Conservation (phyloP, 2,113 vertebrate genomes). For the Parotia lawesii region DNA sequence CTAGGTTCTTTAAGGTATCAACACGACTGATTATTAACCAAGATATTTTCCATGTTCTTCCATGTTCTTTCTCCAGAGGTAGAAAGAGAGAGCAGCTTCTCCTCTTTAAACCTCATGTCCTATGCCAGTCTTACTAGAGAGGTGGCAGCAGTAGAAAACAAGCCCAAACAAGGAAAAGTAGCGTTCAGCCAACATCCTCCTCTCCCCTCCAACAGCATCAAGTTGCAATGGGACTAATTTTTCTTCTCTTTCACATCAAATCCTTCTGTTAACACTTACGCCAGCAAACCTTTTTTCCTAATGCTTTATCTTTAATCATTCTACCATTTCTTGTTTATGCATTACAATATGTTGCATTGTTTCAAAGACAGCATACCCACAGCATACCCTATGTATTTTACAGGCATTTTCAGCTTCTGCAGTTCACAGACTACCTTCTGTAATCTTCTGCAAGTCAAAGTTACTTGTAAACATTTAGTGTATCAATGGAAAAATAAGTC, state of each 20-base stretch:
- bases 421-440: not conserved
- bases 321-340: not conserved
- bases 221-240: not conserved
- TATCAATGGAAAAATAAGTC: not conserved
- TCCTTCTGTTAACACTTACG: not conserved
- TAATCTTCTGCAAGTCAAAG: not conserved
- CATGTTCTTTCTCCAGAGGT: not conserved
- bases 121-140: not conserved
- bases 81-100: not conserved
- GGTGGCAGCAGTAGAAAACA: not conserved
- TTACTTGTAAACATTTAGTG: not conserved
- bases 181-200: not conserved
- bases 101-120: not conserved
- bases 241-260: not conserved
- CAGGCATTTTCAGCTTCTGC: not conserved
- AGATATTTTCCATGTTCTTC: not conserved
- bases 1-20: not conserved
- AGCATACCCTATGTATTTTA: not conserved
- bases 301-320: not conserved
- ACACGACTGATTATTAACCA: not conserved
- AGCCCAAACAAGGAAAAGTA: not conserved
- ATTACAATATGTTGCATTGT: not conserved
- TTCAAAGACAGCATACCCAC: not conserved
- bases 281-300: not conserved
- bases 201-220: not conserved